These are phyloP conservation scores for Drosophila guanche DNA, from an alignment of 1,140 invertebrate genomes.

Conservation along the genomic window DNA sequence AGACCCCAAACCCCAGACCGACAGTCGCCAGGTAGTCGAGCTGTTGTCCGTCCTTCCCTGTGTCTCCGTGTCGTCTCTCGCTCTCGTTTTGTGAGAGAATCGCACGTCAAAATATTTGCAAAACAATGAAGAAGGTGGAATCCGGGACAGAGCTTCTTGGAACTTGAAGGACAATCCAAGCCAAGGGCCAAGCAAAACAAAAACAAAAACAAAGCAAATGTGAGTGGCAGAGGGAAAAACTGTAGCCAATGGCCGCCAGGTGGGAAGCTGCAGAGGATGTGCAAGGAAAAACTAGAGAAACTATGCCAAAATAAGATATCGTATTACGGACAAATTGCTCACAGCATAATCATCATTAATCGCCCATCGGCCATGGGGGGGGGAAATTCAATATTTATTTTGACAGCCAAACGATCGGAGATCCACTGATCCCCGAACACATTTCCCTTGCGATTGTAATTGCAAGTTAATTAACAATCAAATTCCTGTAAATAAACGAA, in stretches of 20 bases:
- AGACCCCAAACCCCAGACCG: background rate
- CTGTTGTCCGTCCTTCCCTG: slow-evolving; percentile 8
- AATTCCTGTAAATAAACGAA: slow-evolving; percentile 40
- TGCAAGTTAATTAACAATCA: slow-evolving; percentile 77
- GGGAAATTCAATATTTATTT: slow-evolving; percentile 76
- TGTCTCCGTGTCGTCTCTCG: no score
- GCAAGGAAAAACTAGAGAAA: no score
- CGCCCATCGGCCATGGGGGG: background rate
- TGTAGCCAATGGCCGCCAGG: slow-evolving; percentile 42
- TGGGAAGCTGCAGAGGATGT: slow-evolving; percentile 10
- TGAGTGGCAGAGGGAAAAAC: background rate
- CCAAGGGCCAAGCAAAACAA: slow-evolving; percentile 14
- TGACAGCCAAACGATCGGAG: slow-evolving; percentile 39
- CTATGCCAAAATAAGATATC: slow-evolving; percentile 23
- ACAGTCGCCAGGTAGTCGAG: slow-evolving; percentile 4
- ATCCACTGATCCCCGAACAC: no score
- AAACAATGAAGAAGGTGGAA: slow-evolving; percentile 58
- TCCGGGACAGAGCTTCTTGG: slow-evolving; percentile 32
- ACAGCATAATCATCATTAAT: background rate
- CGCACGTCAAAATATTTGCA: slow-evolving; percentile 79
- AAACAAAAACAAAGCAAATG: background rate
- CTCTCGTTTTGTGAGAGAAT: no score
- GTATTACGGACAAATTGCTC: slow-evolving; percentile 15
- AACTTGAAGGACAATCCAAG: slow-evolving; percentile 57
- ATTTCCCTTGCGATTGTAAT: slow-evolving; percentile 47